These are phyloP conservation scores for Macrosoma leucophasiata DNA, from an alignment of 2,888 invertebrate genomes.

Conservation along the genomic window DNA sequence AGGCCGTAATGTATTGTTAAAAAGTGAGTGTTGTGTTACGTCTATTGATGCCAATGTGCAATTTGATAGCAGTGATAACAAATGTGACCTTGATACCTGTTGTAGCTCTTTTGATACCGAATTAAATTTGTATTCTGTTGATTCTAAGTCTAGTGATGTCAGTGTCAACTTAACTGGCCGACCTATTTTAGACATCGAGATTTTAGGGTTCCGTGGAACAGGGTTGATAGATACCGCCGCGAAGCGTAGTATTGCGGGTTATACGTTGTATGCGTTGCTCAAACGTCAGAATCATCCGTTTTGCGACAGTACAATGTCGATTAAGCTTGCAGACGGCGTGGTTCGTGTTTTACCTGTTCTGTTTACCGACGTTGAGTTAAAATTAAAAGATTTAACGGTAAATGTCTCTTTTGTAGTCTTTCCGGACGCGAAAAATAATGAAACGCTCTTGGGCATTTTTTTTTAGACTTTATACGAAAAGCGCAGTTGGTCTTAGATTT, in stretches of 20 bases:
- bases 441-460: neutral
- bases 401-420: neutral
- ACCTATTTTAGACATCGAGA: neutral
- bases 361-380: neutral
- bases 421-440: neutral
- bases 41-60: too few relatives aligned
- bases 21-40: too few relatives aligned
- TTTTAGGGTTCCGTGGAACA: neutral
- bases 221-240: slow-evolving; percentile 1
- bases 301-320: neutral
- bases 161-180: too few relatives aligned
- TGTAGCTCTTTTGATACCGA: too few relatives aligned
- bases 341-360: neutral
- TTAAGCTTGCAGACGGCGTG: neutral
- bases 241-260: slow-evolving; percentile 1
- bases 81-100: too few relatives aligned
- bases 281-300: neutral
- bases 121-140: too few relatives aligned
- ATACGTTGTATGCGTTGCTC: neutral
- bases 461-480: slow-evolving; percentile 2
- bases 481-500: neutral
- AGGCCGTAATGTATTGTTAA: too few relatives aligned
- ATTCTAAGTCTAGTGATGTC: too few relatives aligned
- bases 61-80: too few relatives aligned
- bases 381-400: neutral